Base-by-base conservation (phyloP, 2,797 vertebrate genomes). In the Crocodylus rhombifer region DNA sequence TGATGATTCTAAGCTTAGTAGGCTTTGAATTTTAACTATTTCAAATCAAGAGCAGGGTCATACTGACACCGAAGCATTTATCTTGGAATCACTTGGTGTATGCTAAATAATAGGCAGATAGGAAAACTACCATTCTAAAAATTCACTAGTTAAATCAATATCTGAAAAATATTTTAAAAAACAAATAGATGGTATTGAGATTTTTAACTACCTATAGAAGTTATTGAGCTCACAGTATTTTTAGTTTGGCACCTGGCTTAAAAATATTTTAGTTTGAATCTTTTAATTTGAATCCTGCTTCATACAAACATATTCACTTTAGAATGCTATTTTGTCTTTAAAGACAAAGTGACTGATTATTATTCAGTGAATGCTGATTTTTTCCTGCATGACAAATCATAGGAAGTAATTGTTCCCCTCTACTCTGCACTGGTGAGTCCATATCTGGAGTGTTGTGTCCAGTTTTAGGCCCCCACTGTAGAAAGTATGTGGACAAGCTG, bases 61-160 rank as follows among this genome's bases (percentile, higher is more conserved):
- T 2, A 92, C 96, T 96, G 36, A 97, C 42, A 51, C 42, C 9
- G 6, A 51, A 10, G 42, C 42, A 51, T 51, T 51, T 51, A 51
- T 51, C 42, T 51, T 51, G 42, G 42, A 51, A 51, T 51, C 42
- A 51, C 42, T 51, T 51, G 42, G 42, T 51, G 42, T 51, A 51
- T 51, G 42, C 10, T 51, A 9, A 51, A 51, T 51, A 51, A 51
- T 11, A 51, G 42, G 42, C 42, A 11, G 9, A 51, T 51, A 10
- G 42, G 42, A 51, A 51, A 51, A 51, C 42, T 51, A 51, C 42
- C 9, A 51, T 51, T 51, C 42, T 51, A 51, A 51, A 51, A 51
- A 51, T 51, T 51, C 42, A 51, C 10, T 51, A 51, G 42, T 51
- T 51, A 51, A 51, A 51, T 51, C 42, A 51, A 51, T 51, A 51